Evolutionary conservation across 2,888 invertebrate genomes (phyloP), one percentile per base, ranked within the genome.

Genomic region (Malthinus seriepunctatus): DNA sequence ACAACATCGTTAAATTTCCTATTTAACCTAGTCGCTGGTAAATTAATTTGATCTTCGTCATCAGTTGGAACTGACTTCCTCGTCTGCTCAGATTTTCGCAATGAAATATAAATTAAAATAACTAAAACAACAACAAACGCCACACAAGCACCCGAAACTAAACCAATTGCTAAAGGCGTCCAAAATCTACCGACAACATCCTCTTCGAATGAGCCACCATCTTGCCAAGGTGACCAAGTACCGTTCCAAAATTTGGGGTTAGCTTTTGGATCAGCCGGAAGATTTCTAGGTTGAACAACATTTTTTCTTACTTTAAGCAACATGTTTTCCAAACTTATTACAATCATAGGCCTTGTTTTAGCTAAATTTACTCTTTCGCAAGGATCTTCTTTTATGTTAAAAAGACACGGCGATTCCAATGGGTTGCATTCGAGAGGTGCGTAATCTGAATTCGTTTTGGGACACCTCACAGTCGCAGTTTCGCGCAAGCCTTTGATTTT

Each of bases 181-280:
- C 76, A 56, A 3, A 62, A 48, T 51, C 71, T 69, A 32, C 68
- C 60, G 4, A 72, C 69, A 62, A 78, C 76, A 60, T 78, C 76
- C 80, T 82, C 83, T 23, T 2, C 5, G 5, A 23, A 23, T 5
- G 23, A 23, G 5, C 2, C 23, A 5, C 23, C 23, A 66, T 86
- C 84, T 66, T 77, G 73, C 87, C 86, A 87, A 64, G 78, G 80
- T 1, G 79, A 79, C 87, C 87, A 87, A 0, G 82, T 81, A 49
- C 80, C 79, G 50, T 83, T 80, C 78, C 83, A 84, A 5, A 76
- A 65, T 0, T 67, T 66, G 0, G 87, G 86, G 75, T 86, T 78
- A 1, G 82, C 81, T 1, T 74, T 75, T 0, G 77, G 74, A 63
- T 82, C 81, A 1, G 73, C 67, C 0, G 80, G 77, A 0, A 78